Conservation (phyloP, 2,888 invertebrate species). For the Sminthurinus aureus region DNA sequence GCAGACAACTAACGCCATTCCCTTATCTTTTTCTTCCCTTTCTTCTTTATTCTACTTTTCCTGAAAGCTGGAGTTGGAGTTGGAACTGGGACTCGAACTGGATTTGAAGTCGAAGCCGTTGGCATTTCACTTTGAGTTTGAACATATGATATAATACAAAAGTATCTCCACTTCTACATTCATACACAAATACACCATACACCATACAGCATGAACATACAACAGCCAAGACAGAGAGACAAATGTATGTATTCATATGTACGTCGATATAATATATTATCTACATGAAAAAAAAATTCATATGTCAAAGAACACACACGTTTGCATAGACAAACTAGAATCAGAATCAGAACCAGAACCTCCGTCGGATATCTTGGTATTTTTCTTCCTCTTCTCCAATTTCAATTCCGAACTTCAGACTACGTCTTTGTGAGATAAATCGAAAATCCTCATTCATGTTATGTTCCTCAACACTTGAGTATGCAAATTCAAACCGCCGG, state of each 20-base stretch:
- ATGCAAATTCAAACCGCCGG: constrained; percentile 3
- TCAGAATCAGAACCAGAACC: no score
- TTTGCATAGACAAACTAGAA: no score
- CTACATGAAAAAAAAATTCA: neutral
- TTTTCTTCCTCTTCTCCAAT: neutral
- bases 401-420: constrained; percentile 3
- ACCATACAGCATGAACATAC: no score
- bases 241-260: no score
- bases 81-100: no score
- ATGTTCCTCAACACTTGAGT: constrained; percentile 16
- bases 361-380: neutral
- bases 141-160: neutral
- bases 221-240: no score
- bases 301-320: neutral
- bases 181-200: neutral
- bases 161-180: no score
- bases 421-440: constrained; percentile 4
- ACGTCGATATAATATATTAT: no score
- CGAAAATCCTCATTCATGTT: constrained; percentile 12
- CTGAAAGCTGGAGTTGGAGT: neutral
- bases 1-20: neutral
- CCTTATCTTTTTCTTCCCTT: neutral
- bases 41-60: neutral
- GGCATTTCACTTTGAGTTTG: neutral
- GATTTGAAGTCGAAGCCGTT: no score